A percentile compares a stretch with the other conserved stretches of the same genome.
Evolutionary conservation across 2,797 vertebrate species (phyloP).

Genomic region (Ptychobarbus kaznakovi): DNA sequence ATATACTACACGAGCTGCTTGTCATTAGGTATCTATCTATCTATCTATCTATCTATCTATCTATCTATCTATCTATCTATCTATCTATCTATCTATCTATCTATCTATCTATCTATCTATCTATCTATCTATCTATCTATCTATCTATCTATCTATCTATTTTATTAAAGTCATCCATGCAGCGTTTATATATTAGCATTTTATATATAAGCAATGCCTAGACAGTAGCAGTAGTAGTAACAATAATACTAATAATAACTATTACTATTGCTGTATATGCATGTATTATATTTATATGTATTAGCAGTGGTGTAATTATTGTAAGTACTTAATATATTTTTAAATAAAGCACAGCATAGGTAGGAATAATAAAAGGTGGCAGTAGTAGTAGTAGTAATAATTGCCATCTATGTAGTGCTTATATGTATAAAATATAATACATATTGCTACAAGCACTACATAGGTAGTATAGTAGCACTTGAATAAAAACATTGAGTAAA

Average conservation of each 20-base stretch:
- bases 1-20: constrained; percentile 94
- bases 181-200: neutral
- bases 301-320: neutral
- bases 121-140: neutral
- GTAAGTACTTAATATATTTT: neutral
- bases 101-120: neutral
- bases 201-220: neutral
- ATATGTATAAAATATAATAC: neutral
- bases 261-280: neutral
- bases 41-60: neutral
- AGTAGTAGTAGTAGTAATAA: neutral
- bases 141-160: too few relatives aligned
- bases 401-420: neutral
- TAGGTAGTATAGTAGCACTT: neutral
- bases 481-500: neutral
- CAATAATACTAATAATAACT: neutral
- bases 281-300: neutral
- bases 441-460: neutral
- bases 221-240: neutral
- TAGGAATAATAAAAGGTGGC: neutral
- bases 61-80: neutral
- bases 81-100: neutral
- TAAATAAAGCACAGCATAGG: neutral
- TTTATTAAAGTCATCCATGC: neutral
- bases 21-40: constrained; percentile 85